Base-by-base conservation (phyloP, 1,140 invertebrate genomes). In the Arctopsyche grandis region DNA sequence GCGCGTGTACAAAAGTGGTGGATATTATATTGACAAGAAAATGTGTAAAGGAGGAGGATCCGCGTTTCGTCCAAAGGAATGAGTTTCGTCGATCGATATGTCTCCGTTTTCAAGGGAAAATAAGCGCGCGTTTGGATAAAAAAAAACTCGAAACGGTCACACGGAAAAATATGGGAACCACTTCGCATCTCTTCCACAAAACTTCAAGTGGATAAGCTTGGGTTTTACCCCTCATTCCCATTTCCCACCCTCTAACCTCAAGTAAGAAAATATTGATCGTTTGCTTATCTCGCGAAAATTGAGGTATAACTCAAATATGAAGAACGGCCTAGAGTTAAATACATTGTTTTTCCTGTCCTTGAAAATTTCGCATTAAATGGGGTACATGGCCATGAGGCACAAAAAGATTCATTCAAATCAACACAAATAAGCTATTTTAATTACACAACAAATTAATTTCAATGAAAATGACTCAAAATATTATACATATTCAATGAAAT, bases 231-330 rank as follows among this genome's bases (percentile, higher is more conserved):
- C 48, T 1, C 48, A 14, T 12, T 10, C 48, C 16, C 12, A 46
- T 46, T 46, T 46, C 48, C 48, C 16, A 1, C 48, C 16, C 16
- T 12, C 48, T 52, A 52, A 14, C 48, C 48, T 14, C 48, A 16
- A 12, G 63, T 66, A 22, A 22, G 63, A 66, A 71, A 71, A 71
- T 71, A 71, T 71, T 71, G 69, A 71, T 71, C 69, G 69, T 71
- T 71, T 48, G 44, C 69, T 71, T 71, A 71, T 71, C 44, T 38
- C 63, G 22, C 12, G 4, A 12, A 66, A 66, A 66, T 66, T 52
- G 48, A 52, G 48, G 10, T 66, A 66, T 66, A 66, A 66, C 63
- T 29, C 9, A 66, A 66, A 66, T 19, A 22, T 66, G 16, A 60
- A 60, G 56, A 38, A 38, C 29, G 29, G 29, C 7, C 29, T 38